A percentile compares a stretch with the other conserved stretches of the same genome.
Evolutionary conservation across 2,797 vertebrate genomes (phyloP).

Genomic region (Microctenopoma stevenorrisi): DNA sequence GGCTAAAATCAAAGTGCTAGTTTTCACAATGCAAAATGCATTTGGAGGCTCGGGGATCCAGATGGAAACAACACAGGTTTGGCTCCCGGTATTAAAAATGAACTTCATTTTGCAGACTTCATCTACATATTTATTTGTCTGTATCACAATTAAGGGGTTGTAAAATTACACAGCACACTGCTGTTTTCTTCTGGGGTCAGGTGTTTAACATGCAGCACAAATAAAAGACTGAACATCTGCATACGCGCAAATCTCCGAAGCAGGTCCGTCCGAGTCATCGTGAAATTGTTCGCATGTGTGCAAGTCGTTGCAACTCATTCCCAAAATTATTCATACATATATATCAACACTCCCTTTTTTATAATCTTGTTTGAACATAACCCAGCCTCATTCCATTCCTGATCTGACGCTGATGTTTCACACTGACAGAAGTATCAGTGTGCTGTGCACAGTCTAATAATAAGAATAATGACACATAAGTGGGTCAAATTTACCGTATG

Average conservation of each 20-base stretch:
- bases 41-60: conserved; percentile 59
- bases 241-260: conserved; percentile 22
- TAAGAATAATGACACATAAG: conserved; percentile 51
- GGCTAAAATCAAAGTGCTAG: conserved; percentile 67
- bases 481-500: conserved; percentile 37
- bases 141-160: conserved; percentile 12
- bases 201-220: background rate
- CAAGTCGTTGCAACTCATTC: conserved; percentile 28
- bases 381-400: conserved; percentile 60
- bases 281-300: conserved; percentile 57
- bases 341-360: conserved; percentile 60
- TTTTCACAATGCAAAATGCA: conserved; percentile 71
- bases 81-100: conserved; percentile 34
- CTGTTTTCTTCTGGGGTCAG: background rate
- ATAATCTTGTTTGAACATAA: conserved; percentile 71
- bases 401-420: conserved; percentile 41
- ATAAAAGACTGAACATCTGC: conserved; percentile 43
- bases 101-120: conserved; percentile 13
- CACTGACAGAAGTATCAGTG: conserved; percentile 34
- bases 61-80: conserved; percentile 52
- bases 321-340: conserved; percentile 59
- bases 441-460: conserved; percentile 17
- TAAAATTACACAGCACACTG: conserved; percentile 1
- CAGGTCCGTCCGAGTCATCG: conserved; percentile 53
- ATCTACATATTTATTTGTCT: conserved; percentile 26